These are phyloP conservation scores for Motacilla alba DNA, from an alignment of 2,113 vertebrate genomes.

Conservation along the genomic window DNA sequence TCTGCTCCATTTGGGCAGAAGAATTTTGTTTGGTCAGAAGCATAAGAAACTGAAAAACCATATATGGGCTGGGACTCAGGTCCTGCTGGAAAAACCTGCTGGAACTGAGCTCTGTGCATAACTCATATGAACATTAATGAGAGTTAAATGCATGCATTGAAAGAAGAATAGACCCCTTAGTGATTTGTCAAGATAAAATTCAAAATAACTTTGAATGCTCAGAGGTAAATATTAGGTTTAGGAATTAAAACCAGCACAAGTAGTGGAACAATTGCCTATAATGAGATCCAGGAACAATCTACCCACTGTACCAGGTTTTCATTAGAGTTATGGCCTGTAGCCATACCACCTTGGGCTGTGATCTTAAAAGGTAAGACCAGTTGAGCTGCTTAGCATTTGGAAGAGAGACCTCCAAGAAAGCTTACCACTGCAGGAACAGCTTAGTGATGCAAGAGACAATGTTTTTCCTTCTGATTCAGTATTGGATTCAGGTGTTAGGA, in stretches of 20 bases:
- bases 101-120: not conserved
- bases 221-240: constrained; percentile 56
- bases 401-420: constrained; percentile 55
- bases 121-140: constrained; percentile 48
- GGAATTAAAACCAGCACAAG: constrained; percentile 51
- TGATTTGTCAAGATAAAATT: constrained; percentile 64
- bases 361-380: constrained; percentile 32
- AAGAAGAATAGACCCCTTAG: constrained; percentile 44
- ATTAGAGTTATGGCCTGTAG: constrained; percentile 65
- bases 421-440: not conserved
- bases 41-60: constrained; percentile 18
- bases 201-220: constrained; percentile 62
- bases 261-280: constrained; percentile 48
- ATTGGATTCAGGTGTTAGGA: constrained; percentile 19
- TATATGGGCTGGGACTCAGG: constrained; percentile 25
- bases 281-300: constrained; percentile 66
- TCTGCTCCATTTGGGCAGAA: constrained; percentile 37
- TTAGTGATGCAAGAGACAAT: constrained; percentile 25
- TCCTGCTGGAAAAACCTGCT: constrained; percentile 27
- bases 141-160: constrained; percentile 36
- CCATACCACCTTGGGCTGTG: constrained; percentile 58
- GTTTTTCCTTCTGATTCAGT: constrained; percentile 11
- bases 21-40: constrained; percentile 50
- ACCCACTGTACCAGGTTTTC: constrained; percentile 61
- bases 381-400: constrained; percentile 45